Evolutionary conservation across 1,140 invertebrate genomes (phyloP).

Genomic region (Temnothorax nylanderi): DNA sequence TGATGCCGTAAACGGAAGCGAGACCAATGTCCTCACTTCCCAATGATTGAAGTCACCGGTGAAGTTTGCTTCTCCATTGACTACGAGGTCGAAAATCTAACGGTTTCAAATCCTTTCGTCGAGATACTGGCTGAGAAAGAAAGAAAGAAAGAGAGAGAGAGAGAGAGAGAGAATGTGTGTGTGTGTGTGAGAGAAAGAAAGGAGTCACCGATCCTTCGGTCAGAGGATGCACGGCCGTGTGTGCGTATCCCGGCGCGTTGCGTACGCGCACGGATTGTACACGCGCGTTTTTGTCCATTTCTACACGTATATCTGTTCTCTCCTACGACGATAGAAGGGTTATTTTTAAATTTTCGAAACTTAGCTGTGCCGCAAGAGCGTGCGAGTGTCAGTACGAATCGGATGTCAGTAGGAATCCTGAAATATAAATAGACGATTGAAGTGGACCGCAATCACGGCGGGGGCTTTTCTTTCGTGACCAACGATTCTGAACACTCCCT

Average conservation of each 20-base stretch:
- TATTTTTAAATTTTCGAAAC: slow-evolving; percentile 81
- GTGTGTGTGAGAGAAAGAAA: neutral
- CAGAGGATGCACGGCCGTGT: slow-evolving; percentile 20
- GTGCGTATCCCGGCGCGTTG: slow-evolving; percentile 44
- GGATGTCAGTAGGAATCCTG: slow-evolving; percentile 78
- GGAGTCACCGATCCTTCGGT: neutral
- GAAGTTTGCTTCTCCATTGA: neutral
- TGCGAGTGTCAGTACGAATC: slow-evolving; percentile 79
- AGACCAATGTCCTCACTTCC: neutral
- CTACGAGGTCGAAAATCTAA: neutral
- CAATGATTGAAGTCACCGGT: neutral
- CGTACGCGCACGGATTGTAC: slow-evolving; percentile 49
- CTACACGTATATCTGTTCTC: slow-evolving; percentile 76
- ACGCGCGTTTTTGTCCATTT: slow-evolving; percentile 76
- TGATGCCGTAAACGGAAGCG: neutral
- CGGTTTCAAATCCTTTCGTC: neutral
- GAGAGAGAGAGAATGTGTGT: neutral
- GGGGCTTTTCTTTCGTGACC: slow-evolving; percentile 51
- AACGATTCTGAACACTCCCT: neutral
- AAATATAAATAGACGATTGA: slow-evolving; percentile 81
- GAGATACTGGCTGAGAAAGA: neutral
- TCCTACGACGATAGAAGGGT: slow-evolving; percentile 77
- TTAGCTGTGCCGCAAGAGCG: slow-evolving; percentile 72
- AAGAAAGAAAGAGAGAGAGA: neutral
- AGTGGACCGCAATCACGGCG: slow-evolving; percentile 60